These are phyloP conservation scores for Masticophis lateralis DNA, from an alignment of 2,797 vertebrate genomes.

Conservation along the genomic window DNA sequence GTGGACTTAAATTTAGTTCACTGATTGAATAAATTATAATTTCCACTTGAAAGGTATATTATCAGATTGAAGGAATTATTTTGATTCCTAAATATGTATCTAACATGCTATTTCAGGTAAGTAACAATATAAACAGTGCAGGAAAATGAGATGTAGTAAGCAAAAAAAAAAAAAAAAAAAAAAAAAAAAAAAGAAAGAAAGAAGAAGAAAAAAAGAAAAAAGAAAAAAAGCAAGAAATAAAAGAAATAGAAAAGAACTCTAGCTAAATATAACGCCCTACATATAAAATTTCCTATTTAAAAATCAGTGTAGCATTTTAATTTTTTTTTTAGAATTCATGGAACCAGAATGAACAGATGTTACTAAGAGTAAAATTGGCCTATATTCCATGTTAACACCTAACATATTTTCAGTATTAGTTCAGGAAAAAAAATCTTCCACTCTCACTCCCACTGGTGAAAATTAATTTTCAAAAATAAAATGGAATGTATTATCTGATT, in stretches of 20 bases:
- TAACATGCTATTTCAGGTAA: not conserved
- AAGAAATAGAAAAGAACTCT: not conserved
- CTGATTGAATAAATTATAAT: not conserved
- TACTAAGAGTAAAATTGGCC: not conserved
- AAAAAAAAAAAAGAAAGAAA: not conserved
- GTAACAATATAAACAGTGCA: not conserved
- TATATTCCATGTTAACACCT: not conserved
- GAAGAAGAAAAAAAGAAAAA: not conserved
- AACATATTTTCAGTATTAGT: not conserved
- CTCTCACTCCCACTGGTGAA: conserved; percentile 13
- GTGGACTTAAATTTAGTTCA: not conserved
- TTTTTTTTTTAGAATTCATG: not conserved
- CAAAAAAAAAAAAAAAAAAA: not conserved
- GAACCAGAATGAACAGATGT: not conserved
- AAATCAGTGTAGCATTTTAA: not conserved
- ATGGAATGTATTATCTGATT: conserved; percentile 46
- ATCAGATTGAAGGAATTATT: not conserved
- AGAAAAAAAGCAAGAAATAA: not conserved
- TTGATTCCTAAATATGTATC: not conserved
- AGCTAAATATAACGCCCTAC: not conserved
- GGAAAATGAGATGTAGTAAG: not conserved
- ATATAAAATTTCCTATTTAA: not conserved
- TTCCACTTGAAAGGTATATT: not conserved
- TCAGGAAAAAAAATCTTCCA: not conserved
- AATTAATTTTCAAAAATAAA: conserved; percentile 43